These are phyloP conservation scores for Rhagium mordax DNA, from an alignment of 2,888 invertebrate species.

Conservation along the genomic window DNA sequence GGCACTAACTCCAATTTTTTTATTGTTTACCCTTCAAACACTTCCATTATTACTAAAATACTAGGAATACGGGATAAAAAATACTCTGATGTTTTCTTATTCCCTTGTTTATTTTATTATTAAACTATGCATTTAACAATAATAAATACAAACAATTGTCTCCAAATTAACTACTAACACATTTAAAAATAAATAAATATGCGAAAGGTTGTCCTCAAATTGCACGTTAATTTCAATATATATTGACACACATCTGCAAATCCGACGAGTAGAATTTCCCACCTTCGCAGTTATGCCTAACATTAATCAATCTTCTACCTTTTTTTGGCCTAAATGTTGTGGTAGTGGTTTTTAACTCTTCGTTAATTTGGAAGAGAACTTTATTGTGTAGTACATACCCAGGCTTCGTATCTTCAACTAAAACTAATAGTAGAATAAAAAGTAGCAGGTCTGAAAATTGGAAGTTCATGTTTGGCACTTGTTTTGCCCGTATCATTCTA, in stretches of 20 bases:
- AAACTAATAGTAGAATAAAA: background rate
- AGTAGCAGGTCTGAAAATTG: background rate
- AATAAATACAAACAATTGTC: too few relatives aligned
- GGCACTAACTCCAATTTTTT: too few relatives aligned
- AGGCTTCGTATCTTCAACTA: background rate
- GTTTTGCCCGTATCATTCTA: background rate
- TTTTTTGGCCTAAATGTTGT: background rate
- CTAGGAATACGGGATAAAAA: too few relatives aligned
- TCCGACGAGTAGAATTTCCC: constrained; percentile 7
- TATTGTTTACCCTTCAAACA: too few relatives aligned
- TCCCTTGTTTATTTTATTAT: too few relatives aligned
- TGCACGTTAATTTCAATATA: background rate
- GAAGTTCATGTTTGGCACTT: background rate
- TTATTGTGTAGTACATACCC: background rate
- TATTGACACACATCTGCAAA: background rate
- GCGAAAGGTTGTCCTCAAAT: too few relatives aligned
- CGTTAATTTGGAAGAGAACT: background rate
- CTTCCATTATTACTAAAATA: too few relatives aligned
- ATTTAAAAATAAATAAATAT: background rate
- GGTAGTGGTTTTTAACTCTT: background rate
- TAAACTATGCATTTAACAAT: too few relatives aligned
- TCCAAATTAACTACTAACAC: too few relatives aligned
- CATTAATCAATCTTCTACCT: constrained; percentile 3
- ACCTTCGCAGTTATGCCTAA: constrained; percentile 8
- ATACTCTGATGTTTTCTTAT: too few relatives aligned